phyloP scores from a whole-genome alignment of 2,797 vertebrate species.

The Diglossa cyanea region DNA sequence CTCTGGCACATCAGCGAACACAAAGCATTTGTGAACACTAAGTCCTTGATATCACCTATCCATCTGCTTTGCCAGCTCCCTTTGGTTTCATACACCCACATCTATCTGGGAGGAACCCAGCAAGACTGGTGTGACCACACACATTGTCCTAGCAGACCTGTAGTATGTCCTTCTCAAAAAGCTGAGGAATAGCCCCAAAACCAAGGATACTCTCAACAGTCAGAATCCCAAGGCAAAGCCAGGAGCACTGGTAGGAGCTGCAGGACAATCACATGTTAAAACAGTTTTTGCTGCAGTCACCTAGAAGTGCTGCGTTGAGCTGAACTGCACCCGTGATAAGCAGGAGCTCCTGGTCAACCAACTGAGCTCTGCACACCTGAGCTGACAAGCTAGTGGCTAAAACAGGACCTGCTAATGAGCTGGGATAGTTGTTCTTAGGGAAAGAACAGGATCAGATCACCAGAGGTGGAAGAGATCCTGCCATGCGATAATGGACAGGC shows the following conservation, averaged over 20 bases:
- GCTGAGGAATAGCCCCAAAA: background rate
- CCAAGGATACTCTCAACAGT: background rate
- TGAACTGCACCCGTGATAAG: background rate
- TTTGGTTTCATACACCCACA: background rate
- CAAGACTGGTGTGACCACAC: background rate
- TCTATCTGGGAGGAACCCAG: background rate
- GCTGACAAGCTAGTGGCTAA: background rate
- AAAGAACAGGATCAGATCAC: background rate
- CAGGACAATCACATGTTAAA: background rate
- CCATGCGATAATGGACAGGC: background rate
- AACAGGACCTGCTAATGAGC: background rate
- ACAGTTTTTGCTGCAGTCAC: background rate
- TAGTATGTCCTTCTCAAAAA: background rate
- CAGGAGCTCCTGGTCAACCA: background rate
- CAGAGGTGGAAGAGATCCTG: background rate
- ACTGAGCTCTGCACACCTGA: background rate
- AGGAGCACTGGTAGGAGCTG: background rate
- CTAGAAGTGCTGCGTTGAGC: background rate
- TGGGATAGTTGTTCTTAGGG: background rate
- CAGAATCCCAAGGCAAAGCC: background rate
- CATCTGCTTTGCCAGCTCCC: background rate
- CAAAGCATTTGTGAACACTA: background rate
- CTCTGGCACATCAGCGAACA: background rate
- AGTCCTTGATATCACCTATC: background rate
- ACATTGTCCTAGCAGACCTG: background rate